Evolutionary conservation across 2,113 vertebrate genomes (phyloP), one percentile per base, ranked within the genome.

Genomic region (Haplochromis burtoni): DNA sequence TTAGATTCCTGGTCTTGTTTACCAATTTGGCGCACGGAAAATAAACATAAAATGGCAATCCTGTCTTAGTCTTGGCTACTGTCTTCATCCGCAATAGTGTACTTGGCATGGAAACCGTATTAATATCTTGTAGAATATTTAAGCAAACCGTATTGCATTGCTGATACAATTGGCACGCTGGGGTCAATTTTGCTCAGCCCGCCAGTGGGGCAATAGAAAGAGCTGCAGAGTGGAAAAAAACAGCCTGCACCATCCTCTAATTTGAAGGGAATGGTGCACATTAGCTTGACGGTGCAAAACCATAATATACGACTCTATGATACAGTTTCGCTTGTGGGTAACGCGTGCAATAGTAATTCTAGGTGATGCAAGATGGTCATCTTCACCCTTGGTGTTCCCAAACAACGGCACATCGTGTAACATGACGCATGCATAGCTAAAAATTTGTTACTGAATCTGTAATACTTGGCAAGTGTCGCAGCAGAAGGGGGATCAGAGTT

Each of bases 381-480:
- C 49, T 87, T 84, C 91, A 84, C 85, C 88, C 21, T 68, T 85
- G 73, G 81, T 38, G 53, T 40, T 47, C 57, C 82, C 68, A 87
- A 90, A 93, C 87, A 83, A 86, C 79, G 6, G 80, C 4, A 78
- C 53, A 76, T 49, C 78, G 54, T 82, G 76, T 73, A 80, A 87
- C 87, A 91, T 93, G 90, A 95, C 90, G 91, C 94, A 94, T 91
- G 88, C 89, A 94, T 87, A 51, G 81, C 73, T 84, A 16, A 53
- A 14, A 84, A 78, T 6, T 8, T 10, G 45, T 51, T 49, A 4
- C n/a, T 63, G 55, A 6, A 86, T 81, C 14, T 40, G 76, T 24
- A 47, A 24, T 85, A 51, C 83, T 87, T 81, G 16, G 3, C 80
- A 11, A 17, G 45, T 84, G 3, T 31, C 10, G 82, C 51, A 54